Evolutionary conservation across 2,113 vertebrate species (phyloP).

Genomic region (Chaetops frenatus): DNA sequence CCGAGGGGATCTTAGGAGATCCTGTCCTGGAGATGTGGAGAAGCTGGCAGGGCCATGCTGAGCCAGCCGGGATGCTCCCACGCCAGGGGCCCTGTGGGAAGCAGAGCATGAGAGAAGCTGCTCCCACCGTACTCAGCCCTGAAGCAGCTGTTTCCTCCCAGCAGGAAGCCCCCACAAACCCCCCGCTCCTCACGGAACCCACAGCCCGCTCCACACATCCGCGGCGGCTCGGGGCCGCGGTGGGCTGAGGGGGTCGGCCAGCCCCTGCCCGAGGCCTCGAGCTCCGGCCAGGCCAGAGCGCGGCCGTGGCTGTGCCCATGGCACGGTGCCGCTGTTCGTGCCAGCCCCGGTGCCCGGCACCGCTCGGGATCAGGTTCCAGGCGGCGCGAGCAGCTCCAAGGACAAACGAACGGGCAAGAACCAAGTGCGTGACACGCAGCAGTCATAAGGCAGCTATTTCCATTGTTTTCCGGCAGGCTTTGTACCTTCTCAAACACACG

Average conservation of each 20-base stretch:
- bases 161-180: neutral
- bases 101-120: neutral
- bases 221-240: accelerated
- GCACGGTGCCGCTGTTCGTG: neutral
- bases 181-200: accelerated
- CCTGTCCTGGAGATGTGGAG: neutral
- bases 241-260: neutral
- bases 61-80: accelerated
- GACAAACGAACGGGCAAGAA: neutral
- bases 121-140: accelerated
- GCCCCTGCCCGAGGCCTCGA: neutral
- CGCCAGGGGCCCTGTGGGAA: neutral
- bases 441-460: constrained; percentile 43
- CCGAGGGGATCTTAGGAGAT: neutral
- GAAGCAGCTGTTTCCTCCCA: neutral
- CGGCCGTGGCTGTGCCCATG: neutral
- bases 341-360: neutral
- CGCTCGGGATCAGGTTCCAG: neutral
- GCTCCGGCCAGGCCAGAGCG: neutral
- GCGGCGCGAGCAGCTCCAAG: neutral
- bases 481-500: constrained; percentile 46
- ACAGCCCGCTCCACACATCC: accelerated
- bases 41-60: neutral
- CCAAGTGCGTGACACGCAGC: constrained; percentile 28
- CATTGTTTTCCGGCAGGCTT: constrained; percentile 55